Conservation (phyloP, 2,888 invertebrate genomes). For the Philopedon plagiatum region DNA sequence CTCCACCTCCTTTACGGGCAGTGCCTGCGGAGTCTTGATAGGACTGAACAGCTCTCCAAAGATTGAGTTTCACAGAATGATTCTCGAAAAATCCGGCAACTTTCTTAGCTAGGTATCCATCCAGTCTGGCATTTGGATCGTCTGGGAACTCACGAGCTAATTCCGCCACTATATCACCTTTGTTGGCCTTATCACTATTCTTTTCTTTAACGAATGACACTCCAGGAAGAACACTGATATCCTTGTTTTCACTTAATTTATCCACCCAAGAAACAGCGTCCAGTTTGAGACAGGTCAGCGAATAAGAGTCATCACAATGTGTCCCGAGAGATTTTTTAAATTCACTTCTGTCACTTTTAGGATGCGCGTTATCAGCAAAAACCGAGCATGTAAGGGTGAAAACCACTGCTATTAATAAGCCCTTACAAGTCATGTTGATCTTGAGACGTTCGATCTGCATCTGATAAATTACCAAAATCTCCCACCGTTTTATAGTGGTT, state of each 20-base stretch:
- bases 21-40: slow-evolving; percentile 73
- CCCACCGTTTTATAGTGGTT: slow-evolving; percentile 56
- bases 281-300: slow-evolving; percentile 80
- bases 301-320: slow-evolving; percentile 73
- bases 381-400: not conserved
- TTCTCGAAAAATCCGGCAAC: slow-evolving; percentile 77
- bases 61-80: slow-evolving; percentile 78
- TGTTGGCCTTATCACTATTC: slow-evolving; percentile 68
- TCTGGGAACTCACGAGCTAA: slow-evolving; percentile 79
- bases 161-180: slow-evolving; percentile 79
- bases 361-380: not conserved
- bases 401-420: not conserved
- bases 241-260: slow-evolving; percentile 76
- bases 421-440: not conserved
- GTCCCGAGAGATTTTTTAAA: slow-evolving; percentile 59
- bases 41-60: slow-evolving; percentile 61
- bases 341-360: slow-evolving; percentile 47
- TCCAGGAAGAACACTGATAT: slow-evolving; percentile 78
- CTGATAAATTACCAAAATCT: slow-evolving; percentile 52
- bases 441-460: slow-evolving; percentile 24
- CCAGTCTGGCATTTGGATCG: slow-evolving; percentile 80
- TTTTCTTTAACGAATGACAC: slow-evolving; percentile 78
- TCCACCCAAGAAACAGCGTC: slow-evolving; percentile 81
- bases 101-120: slow-evolving; percentile 78
- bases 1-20: slow-evolving; percentile 50